Evolutionary conservation across 2,888 invertebrate species (phyloP).

Genomic region (Entomobrya proxima): DNA sequence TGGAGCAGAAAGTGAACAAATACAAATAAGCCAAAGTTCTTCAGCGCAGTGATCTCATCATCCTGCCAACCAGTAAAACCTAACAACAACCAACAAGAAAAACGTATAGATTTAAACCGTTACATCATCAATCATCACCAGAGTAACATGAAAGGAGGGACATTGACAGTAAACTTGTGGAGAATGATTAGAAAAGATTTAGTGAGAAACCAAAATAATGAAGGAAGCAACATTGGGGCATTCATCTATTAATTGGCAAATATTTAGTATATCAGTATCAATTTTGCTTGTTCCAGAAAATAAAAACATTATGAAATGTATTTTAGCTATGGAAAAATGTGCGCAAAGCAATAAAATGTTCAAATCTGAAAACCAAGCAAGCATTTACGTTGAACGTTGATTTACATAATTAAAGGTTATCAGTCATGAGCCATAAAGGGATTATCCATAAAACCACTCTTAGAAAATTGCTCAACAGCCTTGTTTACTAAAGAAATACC

Average conservation of each 20-base stretch:
- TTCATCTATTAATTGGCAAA: too few relatives aligned
- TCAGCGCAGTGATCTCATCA: constrained; percentile 24
- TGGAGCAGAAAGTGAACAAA: constrained; percentile 67
- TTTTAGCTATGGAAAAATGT: background rate
- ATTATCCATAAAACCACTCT: background rate
- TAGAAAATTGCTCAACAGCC: background rate
- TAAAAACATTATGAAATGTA: background rate
- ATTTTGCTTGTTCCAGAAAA: too few relatives aligned
- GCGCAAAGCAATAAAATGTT: background rate
- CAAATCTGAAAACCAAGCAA: background rate
- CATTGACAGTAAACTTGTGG: constrained; percentile 14
- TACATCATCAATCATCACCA: background rate
- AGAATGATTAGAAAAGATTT: too few relatives aligned
- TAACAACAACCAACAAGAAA: background rate
- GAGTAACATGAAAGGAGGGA: background rate
- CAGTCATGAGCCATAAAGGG: background rate
- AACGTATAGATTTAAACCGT: background rate
- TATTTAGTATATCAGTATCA: too few relatives aligned
- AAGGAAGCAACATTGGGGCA: too few relatives aligned
- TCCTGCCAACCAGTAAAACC: background rate
- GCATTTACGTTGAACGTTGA: too few relatives aligned
- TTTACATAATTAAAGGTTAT: background rate
- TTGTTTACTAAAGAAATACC: background rate
- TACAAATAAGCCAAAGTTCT: constrained; percentile 47
- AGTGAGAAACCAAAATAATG: too few relatives aligned